Conservation (phyloP, 2,888 invertebrate genomes). For the Ennomos quercinarius region DNA sequence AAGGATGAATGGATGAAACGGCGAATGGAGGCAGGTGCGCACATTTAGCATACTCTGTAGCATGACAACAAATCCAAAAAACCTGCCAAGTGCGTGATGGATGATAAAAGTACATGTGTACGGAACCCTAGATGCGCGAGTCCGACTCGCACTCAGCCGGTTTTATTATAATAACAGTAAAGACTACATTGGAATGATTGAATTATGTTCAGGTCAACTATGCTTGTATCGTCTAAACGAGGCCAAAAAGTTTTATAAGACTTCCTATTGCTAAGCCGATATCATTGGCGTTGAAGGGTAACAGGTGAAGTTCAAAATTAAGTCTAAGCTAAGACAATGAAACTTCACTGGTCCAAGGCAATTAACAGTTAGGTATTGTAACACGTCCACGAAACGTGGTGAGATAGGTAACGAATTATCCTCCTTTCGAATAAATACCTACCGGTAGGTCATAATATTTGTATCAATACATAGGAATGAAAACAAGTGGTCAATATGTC, state of each 20-base stretch:
- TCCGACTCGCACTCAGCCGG: too few relatives aligned
- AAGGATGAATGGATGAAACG: too few relatives aligned
- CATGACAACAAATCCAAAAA: too few relatives aligned
- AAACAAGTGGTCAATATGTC: slow-evolving; percentile 79
- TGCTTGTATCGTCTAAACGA: slow-evolving; percentile 8
- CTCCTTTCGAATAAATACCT: slow-evolving; percentile 56
- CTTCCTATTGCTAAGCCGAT: slow-evolving; percentile 21
- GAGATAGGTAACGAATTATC: slow-evolving; percentile 46
- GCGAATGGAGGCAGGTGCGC: too few relatives aligned
- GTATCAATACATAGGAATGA: slow-evolving; percentile 71
- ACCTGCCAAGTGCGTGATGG: too few relatives aligned
- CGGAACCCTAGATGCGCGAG: too few relatives aligned
- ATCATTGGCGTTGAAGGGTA: slow-evolving; percentile 17
- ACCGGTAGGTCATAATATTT: slow-evolving; percentile 60
- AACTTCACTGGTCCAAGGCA: slow-evolving; percentile 35
- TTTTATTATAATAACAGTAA: slow-evolving; percentile 17
- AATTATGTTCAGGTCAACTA: slow-evolving; percentile 5
- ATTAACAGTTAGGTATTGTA: slow-evolving; percentile 34
- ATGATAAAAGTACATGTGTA: too few relatives aligned
- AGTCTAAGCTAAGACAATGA: slow-evolving; percentile 13
- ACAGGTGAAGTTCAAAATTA: slow-evolving; percentile 12
- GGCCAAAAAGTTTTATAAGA: slow-evolving; percentile 14
- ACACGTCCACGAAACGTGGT: slow-evolving; percentile 54
- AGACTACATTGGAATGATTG: slow-evolving; percentile 16
- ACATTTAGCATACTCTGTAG: too few relatives aligned